Evolutionary conservation across 1,140 invertebrate species (phyloP).

Genomic region (Neomicropteryx cornuta): DNA sequence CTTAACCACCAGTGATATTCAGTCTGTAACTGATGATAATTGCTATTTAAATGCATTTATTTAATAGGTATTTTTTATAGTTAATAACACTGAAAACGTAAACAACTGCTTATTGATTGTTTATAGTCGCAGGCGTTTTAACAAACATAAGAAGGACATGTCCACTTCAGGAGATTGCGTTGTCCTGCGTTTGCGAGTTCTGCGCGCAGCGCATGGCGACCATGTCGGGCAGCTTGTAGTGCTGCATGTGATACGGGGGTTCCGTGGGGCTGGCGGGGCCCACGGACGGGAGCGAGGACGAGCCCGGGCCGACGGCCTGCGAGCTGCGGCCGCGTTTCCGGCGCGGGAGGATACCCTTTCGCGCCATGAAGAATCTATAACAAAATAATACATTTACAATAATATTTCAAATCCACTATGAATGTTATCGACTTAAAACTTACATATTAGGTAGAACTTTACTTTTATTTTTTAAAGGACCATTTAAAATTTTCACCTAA

Average conservation of each 20-base stretch:
- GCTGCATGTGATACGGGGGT: conserved; percentile 61
- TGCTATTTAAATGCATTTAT: too few species aligned
- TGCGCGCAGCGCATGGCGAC: conserved; percentile 22
- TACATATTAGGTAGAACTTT: not conserved
- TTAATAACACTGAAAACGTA: too few species aligned
- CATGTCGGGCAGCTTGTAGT: conserved; percentile 54
- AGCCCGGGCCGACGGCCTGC: conserved; percentile 16
- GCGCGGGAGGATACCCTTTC: conserved; percentile 65
- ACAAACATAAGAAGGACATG: too few species aligned
- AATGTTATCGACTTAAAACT: not conserved
- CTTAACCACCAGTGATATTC: too few species aligned
- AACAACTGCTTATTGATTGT: too few species aligned
- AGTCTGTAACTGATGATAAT: too few species aligned
- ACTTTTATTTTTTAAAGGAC: not conserved
- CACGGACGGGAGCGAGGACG: conserved; percentile 21
- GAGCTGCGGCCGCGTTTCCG: conserved; percentile 55
- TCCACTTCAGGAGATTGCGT: too few species aligned
- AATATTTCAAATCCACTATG: too few species aligned
- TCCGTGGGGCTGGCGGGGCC: conserved; percentile 44
- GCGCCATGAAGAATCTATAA: conserved; percentile 67
- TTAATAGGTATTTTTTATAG: too few species aligned
- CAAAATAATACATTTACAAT: conserved; percentile 1
- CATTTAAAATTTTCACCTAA: too few species aligned
- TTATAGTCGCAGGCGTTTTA: too few species aligned
- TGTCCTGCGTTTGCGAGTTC: too few species aligned